Conservation (phyloP, 2,113 vertebrate genomes). For the Mus musculus region DNA sequence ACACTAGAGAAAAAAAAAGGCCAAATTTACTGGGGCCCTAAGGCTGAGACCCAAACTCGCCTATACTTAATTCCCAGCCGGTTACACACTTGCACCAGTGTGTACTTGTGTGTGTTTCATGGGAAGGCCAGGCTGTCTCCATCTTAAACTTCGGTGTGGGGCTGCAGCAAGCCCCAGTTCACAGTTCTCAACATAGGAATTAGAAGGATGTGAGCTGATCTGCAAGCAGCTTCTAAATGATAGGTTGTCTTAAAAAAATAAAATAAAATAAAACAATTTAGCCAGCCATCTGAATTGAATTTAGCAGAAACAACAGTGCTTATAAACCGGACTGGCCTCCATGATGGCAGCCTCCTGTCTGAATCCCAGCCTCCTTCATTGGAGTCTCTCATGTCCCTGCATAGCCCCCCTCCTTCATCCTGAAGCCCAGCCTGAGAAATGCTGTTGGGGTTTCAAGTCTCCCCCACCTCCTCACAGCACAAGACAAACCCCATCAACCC, state of each 20-base stretch:
- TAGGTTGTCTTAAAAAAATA: neutral
- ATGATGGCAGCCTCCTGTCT: neutral
- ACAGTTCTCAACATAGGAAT: neutral
- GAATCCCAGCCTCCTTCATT: neutral
- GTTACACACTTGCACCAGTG: neutral
- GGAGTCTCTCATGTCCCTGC: neutral
- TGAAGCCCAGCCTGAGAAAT: neutral
- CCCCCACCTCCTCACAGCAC: neutral
- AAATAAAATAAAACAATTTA: neutral
- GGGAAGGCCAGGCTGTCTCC: neutral
- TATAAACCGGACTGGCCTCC: slow-evolving; percentile 1
- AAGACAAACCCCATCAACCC: neutral
- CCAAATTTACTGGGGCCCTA: neutral
- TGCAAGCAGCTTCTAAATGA: slow-evolving; percentile 67
- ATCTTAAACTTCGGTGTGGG: neutral
- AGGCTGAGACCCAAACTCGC: neutral
- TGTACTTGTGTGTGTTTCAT: no score
- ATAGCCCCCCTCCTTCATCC: neutral
- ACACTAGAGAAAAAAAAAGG: neutral
- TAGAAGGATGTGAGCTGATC: slow-evolving; percentile 38
- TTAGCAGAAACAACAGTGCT: neutral
- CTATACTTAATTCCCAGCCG: neutral
- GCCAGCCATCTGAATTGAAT: slow-evolving; percentile 46
- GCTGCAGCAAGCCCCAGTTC: neutral
- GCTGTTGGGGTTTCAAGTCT: neutral